phyloP scores from a whole-genome alignment of 2,113 vertebrate species.

The Sapajus apella region DNA sequence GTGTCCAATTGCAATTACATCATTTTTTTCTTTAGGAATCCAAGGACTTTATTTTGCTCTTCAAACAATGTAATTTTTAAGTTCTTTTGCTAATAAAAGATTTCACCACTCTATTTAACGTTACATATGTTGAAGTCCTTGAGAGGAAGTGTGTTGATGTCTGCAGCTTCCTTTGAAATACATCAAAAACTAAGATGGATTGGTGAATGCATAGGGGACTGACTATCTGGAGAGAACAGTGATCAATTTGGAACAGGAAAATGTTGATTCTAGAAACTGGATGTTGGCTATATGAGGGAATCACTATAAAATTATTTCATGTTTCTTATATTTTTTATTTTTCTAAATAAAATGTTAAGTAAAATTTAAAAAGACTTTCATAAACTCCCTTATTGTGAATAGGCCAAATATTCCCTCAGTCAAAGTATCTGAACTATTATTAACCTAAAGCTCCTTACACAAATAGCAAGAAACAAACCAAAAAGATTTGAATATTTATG shows the following conservation, averaged over 20 bases:
- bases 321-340: not conserved
- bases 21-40: constrained; percentile 87
- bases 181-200: not conserved
- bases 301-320: not conserved
- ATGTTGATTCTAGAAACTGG: not conserved
- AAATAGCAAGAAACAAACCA: constrained; percentile 85
- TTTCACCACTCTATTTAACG: constrained; percentile 76
- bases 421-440: constrained; percentile 87
- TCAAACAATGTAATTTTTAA: constrained; percentile 86
- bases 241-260: not conserved
- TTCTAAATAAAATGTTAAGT: not conserved
- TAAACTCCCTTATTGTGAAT: constrained; percentile 86
- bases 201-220: not conserved
- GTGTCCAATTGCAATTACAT: constrained; percentile 92
- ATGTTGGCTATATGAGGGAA: not conserved
- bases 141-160: not conserved
- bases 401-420: constrained; percentile 87
- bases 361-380: not conserved
- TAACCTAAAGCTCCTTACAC: constrained; percentile 90
- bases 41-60: constrained; percentile 80
- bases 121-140: not conserved
- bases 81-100: constrained; percentile 88
- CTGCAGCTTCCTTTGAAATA: constrained; percentile 21
- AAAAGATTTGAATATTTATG: constrained; percentile 85
- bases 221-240: not conserved